A percentile compares a stretch with the other conserved stretches of the same genome.
Conservation (phyloP, 2,113 vertebrate species). For the Lynx canadensis region DNA sequence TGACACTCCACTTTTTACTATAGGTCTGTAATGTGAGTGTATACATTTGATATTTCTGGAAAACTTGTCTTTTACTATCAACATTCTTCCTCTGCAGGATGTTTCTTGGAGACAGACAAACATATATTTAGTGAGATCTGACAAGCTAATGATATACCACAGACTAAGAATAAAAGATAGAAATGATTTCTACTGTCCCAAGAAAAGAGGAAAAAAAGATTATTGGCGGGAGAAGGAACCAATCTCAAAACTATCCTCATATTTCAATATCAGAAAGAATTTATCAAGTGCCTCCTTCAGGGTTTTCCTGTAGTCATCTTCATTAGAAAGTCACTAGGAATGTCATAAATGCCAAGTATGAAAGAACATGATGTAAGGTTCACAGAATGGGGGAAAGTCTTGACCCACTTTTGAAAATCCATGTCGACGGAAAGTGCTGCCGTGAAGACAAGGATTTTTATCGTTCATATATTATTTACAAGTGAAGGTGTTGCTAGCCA, state of each 20-base stretch:
- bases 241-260: not conserved
- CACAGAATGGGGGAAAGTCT: not conserved
- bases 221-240: not conserved
- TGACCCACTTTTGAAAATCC: conserved; percentile 16
- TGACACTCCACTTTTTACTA: not conserved
- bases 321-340: not conserved
- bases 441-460: not conserved
- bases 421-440: not conserved
- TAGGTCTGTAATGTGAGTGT: not conserved
- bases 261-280: not conserved
- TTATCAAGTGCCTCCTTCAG: not conserved
- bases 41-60: not conserved
- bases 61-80: not conserved
- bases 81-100: not conserved
- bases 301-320: not conserved
- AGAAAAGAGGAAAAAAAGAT: not conserved
- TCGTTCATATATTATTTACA: not conserved
- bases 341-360: not conserved
- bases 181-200: not conserved
- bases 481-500: not conserved
- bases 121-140: not conserved
- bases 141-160: not conserved
- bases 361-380: not conserved
- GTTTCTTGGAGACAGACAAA: not conserved
- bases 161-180: not conserved